Evolutionary conservation across 2,113 vertebrate species (phyloP).

Genomic region (Ancistrus triradiatus): DNA sequence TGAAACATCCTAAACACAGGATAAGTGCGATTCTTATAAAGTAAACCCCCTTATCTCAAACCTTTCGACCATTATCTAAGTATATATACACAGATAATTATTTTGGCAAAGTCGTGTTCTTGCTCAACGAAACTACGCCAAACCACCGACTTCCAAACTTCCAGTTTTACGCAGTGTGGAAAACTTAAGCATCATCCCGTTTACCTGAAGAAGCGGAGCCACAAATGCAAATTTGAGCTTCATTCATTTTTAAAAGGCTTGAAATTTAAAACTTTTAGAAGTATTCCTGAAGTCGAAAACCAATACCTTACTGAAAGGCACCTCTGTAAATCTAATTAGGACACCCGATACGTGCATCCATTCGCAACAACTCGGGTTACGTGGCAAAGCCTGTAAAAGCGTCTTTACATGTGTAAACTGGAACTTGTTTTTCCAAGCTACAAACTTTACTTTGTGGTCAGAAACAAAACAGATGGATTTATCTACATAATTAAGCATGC

Average conservation of each 20-base stretch:
- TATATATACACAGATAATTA: no score
- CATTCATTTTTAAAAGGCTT: conserved; percentile 61
- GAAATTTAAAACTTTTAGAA: conserved; percentile 67
- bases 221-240: conserved; percentile 55
- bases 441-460: not conserved
- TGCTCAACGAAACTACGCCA: no score
- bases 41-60: no score
- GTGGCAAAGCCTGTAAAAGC: conserved; percentile 44
- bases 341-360: conserved; percentile 51
- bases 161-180: not conserved
- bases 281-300: conserved; percentile 67
- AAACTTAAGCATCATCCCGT: not conserved
- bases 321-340: conserved; percentile 73
- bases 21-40: not conserved
- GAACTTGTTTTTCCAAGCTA: conserved; percentile 17
- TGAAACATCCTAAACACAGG: not conserved
- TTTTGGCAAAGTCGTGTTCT: no score
- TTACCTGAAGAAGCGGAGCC: conserved; percentile 35
- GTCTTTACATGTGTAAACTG: conserved; percentile 42
- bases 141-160: not conserved
- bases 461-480: not conserved
- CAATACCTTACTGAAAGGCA: conserved; percentile 62
- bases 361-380: conserved; percentile 60
- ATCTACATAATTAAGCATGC: no score
- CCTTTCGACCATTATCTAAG: no score